Conservation (phyloP, 2,888 invertebrate genomes). For the Lithophane socia region DNA sequence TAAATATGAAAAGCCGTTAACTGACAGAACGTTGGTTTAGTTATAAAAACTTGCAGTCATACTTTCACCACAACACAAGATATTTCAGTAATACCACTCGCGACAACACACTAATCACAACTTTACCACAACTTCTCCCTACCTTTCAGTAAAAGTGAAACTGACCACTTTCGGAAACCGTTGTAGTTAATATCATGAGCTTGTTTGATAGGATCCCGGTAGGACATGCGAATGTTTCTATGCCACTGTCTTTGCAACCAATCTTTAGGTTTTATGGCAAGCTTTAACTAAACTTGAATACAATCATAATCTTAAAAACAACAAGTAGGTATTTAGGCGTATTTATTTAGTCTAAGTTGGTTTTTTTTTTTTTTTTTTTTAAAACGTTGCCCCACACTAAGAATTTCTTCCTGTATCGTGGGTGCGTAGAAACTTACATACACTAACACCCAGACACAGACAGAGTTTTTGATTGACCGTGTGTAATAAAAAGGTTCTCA, state of each 20-base stretch:
- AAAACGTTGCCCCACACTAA: no score
- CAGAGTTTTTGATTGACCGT: no score
- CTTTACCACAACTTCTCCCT: neutral
- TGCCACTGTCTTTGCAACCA: neutral
- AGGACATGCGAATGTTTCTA: neutral
- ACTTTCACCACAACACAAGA: neutral
- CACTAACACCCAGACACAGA: no score
- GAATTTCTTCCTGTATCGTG: no score
- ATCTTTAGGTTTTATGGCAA: neutral
- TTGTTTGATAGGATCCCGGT: neutral
- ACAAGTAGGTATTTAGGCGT: neutral
- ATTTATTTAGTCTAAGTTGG: neutral
- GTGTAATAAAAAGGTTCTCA: neutral
- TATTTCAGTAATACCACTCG: conserved; percentile 13
- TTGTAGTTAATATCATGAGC: neutral
- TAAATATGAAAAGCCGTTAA: conserved; percentile 37
- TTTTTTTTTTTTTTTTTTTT: no score
- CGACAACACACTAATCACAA: neutral
- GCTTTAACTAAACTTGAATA: neutral
- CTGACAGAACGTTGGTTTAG: conserved; percentile 12
- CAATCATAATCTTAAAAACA: neutral
- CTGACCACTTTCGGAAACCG: neutral
- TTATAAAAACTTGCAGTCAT: conserved; percentile 30
- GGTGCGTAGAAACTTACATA: no score
- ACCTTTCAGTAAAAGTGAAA: neutral